Evolutionary conservation across 2,797 vertebrate genomes (phyloP).

Genomic region (Esox masquinongy): DNA sequence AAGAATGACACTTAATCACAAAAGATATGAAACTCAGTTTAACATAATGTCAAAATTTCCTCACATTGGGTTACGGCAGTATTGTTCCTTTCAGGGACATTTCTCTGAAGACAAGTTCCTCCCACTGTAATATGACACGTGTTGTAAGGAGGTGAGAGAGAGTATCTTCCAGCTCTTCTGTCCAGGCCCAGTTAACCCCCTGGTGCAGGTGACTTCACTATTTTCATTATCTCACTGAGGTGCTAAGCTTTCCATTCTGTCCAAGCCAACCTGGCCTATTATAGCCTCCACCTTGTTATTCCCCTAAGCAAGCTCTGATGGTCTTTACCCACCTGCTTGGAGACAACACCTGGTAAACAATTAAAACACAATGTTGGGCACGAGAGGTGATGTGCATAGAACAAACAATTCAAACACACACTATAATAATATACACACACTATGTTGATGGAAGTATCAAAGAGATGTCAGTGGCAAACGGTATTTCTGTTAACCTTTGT

Average conservation of each 20-base stretch:
- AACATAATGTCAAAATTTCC: not conserved
- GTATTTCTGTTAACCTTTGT: no score
- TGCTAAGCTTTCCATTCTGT: slow-evolving; percentile 1
- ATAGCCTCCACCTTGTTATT: not conserved
- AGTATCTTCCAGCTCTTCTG: no score
- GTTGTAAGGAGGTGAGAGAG: no score
- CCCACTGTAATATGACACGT: not conserved
- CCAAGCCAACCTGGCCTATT: slow-evolving; percentile 35
- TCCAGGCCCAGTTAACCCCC: not conserved
- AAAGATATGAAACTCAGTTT: not conserved
- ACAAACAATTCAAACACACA: no score
- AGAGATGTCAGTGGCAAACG: no score
- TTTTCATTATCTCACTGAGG: not conserved
- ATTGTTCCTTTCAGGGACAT: not conserved
- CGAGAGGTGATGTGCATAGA: no score
- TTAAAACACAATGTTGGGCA: no score
- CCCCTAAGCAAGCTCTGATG: not conserved
- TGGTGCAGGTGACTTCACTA: not conserved
- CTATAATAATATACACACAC: no score
- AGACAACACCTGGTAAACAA: no score
- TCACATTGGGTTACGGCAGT: not conserved
- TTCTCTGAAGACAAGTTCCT: slow-evolving; percentile 15
- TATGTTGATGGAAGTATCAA: no score
- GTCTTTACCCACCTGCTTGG: no score
- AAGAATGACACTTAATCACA: not conserved